A percentile compares a stretch with the other conserved stretches of the same genome.
Evolutionary conservation across 2,797 vertebrate species (phyloP).

Genomic region (Gephyroberyx darwinii): DNA sequence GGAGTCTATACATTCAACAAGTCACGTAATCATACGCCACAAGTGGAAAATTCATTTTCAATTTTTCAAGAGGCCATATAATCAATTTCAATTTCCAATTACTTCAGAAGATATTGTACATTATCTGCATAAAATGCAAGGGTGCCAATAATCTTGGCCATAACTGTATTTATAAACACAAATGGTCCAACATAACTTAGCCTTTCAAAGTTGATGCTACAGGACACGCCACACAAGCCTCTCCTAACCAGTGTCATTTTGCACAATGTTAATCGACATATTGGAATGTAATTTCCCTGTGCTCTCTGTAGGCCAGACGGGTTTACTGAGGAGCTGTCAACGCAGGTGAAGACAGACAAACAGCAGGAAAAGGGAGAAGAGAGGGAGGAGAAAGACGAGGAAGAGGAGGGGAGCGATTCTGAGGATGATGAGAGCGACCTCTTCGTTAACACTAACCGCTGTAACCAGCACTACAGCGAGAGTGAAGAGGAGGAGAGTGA

Average conservation of each 20-base stretch:
- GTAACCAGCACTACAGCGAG: constrained; percentile 84
- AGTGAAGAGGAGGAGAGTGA: constrained; percentile 80
- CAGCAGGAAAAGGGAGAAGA: constrained; percentile 33
- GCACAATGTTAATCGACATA: neutral
- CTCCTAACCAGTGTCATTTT: neutral
- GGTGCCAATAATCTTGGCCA: too few relatives aligned
- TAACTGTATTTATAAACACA: neutral
- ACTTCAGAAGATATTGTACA: too few relatives aligned
- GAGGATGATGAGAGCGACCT: constrained; percentile 88
- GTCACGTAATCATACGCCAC: too few relatives aligned
- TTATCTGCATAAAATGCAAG: too few relatives aligned
- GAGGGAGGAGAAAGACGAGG: constrained; percentile 63
- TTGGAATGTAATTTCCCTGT: neutral
- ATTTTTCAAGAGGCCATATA: too few relatives aligned
- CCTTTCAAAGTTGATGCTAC: too few relatives aligned
- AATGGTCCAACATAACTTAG: too few relatives aligned
- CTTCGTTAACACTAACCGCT: constrained; percentile 92
- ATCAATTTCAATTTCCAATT: too few relatives aligned
- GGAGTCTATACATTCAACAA: too few relatives aligned
- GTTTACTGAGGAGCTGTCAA: constrained; percentile 65
- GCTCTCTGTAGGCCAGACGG: constrained; percentile 82
- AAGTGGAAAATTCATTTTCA: too few relatives aligned
- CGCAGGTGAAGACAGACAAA: constrained; percentile 48
- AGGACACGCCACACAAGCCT: neutral
- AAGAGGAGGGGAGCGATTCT: constrained; percentile 69